Evolutionary conservation across 1,140 invertebrate genomes (phyloP), one percentile per base, ranked within the genome.

Genomic region (Psilanteris sp.): DNA sequence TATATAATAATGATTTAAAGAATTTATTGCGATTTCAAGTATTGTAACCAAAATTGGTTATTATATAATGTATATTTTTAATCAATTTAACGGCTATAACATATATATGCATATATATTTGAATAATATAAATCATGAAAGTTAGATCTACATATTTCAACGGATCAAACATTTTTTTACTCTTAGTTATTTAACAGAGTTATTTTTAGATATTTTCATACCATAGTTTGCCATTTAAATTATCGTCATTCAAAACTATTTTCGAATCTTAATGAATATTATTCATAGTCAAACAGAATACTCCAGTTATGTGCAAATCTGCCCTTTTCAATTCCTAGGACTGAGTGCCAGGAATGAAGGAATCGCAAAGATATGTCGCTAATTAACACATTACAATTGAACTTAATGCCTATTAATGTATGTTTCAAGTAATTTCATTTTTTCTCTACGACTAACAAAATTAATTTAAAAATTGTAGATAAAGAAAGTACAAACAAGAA

Each of bases 311-410:
- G 22, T 24, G 48, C 48, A 20, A 54, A 26, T 27, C 14, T 6
- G 1, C 9, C 52, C n/a, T 11, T n/a, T 27, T 10, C 4, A 5
- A 24, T 52, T 24, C 0, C 29, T 36, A 15, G 18, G 10, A 34
- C 1, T 15, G 11, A 37, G 9, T 26, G 16, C 24, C 16, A 9
- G 39, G 29, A 48, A 48, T 48, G 44, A 62, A 62, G 34, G 32
- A 62, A 62, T 44, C 36, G 32, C n/a, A 31, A 54, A 54, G 61
- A 66, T 66, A 66, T 66, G 48, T 66, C 18, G 18, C 22, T 52
- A 26, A 39, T n/a, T n/a, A n/a, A n/a, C n/a, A n/a, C n/a, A n/a
- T n/a, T n/a, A n/a, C n/a, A n/a, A n/a, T n/a, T n/a, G n/a, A n/a
- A n/a, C n/a, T n/a, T n/a, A n/a, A n/a, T n/a, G n/a, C n/a, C n/a